Evolutionary conservation across 37 sponge, comb jelly and placozoan genomes (phyloP), one percentile per base, ranked within the genome.

Genomic region (Mnemiopsis leidyi): DNA sequence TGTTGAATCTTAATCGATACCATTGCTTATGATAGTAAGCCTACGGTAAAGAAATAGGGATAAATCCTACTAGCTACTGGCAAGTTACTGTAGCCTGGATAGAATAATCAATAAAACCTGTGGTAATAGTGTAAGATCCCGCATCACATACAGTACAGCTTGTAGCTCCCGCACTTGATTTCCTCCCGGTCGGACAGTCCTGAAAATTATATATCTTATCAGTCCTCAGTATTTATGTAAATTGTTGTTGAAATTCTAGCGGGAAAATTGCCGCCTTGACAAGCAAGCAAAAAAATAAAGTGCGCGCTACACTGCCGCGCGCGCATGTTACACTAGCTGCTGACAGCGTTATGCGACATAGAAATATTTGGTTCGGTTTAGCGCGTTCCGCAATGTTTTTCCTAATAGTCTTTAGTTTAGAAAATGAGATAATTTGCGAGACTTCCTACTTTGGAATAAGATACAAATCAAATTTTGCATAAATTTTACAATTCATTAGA

Each of bases 301-400:
- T 18, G 73, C 73, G 30, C 73, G 30, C 73, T 5, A 25, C 73
- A 28, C 9, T 23, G 2, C n/a, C 3, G 29, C 5, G 0, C 20
- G 32, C 32, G 16, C 16, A 77, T 77, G 79, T 77, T 32, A 77
- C 79, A 31, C 32, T 32, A 26, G 33, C 32, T 77, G 79, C 79
- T 33, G 3, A 13, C 26, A 77, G 32, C 32, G 36, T 34, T 32
- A 77, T 77, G 79, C 79, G 30, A 36, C 79, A 77, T 32, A 21
- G 79, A 77, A 32, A 77, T 34, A 77, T 77, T 77, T 34, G 36
- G 36, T 34, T 77, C 79, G 79, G 79, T 77, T 7, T 34, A 1
- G 79, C 79, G 79, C 79, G 79, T 18, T 32, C 26, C 79, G 1
- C 1, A 77, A 34, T 34, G 79, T 77, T 20, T 36, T 34, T 36